Percentiles rank a stretch among this genome's conserved stretches.
Conservation (phyloP, 1,140 invertebrate species). For the Ips nitidus region DNA sequence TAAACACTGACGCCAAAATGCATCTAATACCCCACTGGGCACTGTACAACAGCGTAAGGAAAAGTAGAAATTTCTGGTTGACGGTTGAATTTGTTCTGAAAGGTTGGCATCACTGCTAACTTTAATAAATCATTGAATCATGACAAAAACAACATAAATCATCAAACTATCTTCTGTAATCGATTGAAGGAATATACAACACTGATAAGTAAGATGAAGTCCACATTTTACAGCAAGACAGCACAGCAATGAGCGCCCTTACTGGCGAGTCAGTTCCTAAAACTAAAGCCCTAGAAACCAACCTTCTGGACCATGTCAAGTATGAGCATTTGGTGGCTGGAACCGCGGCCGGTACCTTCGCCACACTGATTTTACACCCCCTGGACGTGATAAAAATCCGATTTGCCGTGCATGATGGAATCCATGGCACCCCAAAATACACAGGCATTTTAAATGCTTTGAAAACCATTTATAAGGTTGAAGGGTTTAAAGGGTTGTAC, state of each 20-base stretch:
- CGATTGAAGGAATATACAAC: too few species aligned
- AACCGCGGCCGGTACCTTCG: conserved; percentile 87
- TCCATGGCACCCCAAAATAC: conserved; percentile 79
- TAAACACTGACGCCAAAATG: too few species aligned
- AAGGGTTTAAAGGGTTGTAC: conserved; percentile 90
- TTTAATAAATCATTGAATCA: too few species aligned
- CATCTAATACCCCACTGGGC: too few species aligned
- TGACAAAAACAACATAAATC: too few species aligned
- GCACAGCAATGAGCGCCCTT: conserved; percentile 26
- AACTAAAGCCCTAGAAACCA: conserved; percentile 24
- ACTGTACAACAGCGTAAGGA: too few species aligned
- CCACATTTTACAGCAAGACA: too few species aligned
- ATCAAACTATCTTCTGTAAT: too few species aligned
- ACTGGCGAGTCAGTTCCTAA: conserved; percentile 4
- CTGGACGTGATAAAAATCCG: conserved; percentile 97
- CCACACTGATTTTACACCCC: conserved; percentile 85
- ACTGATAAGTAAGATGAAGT: too few species aligned
- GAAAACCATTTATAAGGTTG: conserved; percentile 78
- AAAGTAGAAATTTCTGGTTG: too few species aligned
- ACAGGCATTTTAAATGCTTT: conserved; percentile 83
- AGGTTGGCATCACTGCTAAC: too few species aligned
- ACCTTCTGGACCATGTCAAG: conserved; percentile 70
- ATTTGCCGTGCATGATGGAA: conserved; percentile 95
- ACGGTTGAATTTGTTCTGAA: too few species aligned
- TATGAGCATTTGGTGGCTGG: conserved; percentile 95